Base-by-base conservation (phyloP, 2,888 invertebrate genomes). In the Oxystoma pomonae region DNA sequence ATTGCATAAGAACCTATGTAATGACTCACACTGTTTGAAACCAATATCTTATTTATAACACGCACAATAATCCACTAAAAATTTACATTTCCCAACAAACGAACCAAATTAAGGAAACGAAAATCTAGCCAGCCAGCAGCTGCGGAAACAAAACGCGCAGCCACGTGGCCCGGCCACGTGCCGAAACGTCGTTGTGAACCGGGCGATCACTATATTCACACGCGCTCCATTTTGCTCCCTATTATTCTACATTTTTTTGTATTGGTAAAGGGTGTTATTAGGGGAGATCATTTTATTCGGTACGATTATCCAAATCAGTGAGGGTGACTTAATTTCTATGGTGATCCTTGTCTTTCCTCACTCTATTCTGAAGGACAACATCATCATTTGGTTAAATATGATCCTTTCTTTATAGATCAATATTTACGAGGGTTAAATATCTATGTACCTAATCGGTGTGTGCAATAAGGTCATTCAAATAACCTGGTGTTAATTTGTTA, bases 81-180 rank as follows among this genome's bases (percentile, higher is more conserved):
- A 35, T 35, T 35, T 35, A 3, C 35, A 35, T 35, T 35, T 35
- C 35, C 35, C 35, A 35, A 35, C 35, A 35, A 35, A 35, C 35
- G 12, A 35, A 35, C 35, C 5, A 35, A 35, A 35, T 35, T 35
- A 35, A 35, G 35, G 35, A 35, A 35, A 35, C 35, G 35, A 35
- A 35, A 35, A 35, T 35, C 35, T 35, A 35, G 35, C 12, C 35
- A 12, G 35, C 35, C 35, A 35, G 51, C 65, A 65, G 65, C 65
- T 65, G 65, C 65, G 65, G 65, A 65, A 65, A 65, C 65, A 65
- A 65, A 62, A 65, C 59, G 64, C 35, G 18, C 3, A 52, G 65
- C 49, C 62, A 62, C 62, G 62, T 62, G 65, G 56, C 55, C 12
- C 12, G 35, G 12, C 35, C 35, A 35, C 35, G 35, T 35, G 35